Conservation (phyloP, 2,888 invertebrate species). For the Marasmarcha lunaedactyla region DNA sequence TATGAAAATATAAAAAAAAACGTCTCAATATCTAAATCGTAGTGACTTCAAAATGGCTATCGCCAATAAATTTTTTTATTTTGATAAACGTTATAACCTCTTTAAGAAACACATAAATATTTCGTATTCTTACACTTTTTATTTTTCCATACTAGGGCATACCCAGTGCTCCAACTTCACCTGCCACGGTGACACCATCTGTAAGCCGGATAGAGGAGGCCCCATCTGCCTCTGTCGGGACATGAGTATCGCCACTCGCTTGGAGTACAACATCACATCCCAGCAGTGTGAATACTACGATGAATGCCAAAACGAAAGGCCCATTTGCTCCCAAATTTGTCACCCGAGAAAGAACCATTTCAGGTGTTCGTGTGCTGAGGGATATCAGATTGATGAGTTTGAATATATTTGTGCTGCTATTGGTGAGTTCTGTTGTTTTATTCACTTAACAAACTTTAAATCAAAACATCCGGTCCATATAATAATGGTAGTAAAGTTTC, state of each 20-base stretch:
- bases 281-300: conserved; percentile 67
- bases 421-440: conserved; percentile 23
- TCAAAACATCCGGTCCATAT: no score
- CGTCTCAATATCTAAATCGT: no score
- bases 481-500: no score
- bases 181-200: conserved; percentile 27
- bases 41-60: no score
- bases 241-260: conserved; percentile 29
- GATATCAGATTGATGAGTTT: conserved; percentile 26
- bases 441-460: no score
- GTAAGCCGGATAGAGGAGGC: conserved; percentile 33
- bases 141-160: conserved; percentile 28
- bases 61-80: no score
- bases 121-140: neutral
- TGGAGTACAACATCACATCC: conserved; percentile 34
- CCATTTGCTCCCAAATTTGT: conserved; percentile 79
- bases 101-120: no score
- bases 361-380: conserved; percentile 73
- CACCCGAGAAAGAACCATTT: conserved; percentile 70
- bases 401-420: conserved; percentile 36
- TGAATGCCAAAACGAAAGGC: conserved; percentile 72
- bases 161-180: conserved; percentile 38
- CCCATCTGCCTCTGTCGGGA: conserved; percentile 72
- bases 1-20: no score
- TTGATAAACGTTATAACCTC: no score